phyloP scores from a whole-genome alignment of 2,797 vertebrate genomes.

The Hypotaenidia okinawae region DNA sequence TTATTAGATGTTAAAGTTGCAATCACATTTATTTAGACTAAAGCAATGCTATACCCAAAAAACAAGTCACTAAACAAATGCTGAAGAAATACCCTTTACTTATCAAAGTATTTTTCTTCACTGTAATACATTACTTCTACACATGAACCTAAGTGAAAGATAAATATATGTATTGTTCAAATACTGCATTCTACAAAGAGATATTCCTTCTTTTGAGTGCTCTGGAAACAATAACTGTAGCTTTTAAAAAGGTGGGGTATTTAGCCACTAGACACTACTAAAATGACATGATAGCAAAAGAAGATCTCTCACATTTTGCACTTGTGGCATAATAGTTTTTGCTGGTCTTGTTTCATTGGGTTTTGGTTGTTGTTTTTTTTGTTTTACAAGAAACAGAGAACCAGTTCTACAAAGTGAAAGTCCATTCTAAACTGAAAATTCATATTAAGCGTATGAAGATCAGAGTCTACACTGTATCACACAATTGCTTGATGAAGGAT shows the following conservation, averaged over 20 bases:
- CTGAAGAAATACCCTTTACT: neutral
- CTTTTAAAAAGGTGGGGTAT: neutral
- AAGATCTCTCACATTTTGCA: neutral
- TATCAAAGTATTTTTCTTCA: neutral
- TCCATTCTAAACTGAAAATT: neutral
- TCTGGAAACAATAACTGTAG: neutral
- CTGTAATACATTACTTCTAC: neutral
- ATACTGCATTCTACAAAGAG: neutral
- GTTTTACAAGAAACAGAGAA: neutral
- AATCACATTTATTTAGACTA: neutral
- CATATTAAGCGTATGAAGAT: neutral
- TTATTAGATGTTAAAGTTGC: neutral
- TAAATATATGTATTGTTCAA: neutral
- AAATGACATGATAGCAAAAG: neutral
- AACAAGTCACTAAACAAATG: neutral
- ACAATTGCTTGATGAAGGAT: neutral
- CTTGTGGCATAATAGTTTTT: neutral
- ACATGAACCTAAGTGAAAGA: neutral
- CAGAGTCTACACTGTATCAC: neutral
- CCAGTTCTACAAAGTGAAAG: neutral
- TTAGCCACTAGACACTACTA: neutral
- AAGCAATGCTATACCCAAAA: neutral
- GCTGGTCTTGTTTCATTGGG: no score
- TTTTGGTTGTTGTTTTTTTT: no score
- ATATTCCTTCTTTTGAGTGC: neutral